phyloP scores from a whole-genome alignment of 2,888 invertebrate species.

The Nycteola revayana region DNA sequence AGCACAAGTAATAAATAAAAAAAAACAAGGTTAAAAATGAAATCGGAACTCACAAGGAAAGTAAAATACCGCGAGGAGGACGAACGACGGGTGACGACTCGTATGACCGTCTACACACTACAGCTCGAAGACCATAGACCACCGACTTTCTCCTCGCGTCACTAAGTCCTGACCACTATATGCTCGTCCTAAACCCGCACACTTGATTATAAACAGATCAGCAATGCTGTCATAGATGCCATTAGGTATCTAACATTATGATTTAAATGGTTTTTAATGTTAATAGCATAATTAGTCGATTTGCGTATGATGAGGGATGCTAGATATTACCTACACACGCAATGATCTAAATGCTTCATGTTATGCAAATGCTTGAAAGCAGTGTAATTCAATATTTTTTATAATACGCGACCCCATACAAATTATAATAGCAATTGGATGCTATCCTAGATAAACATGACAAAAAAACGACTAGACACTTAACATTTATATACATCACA shows the following conservation, averaged over 20 bases:
- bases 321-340: constrained; percentile 44
- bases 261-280: constrained; percentile 54
- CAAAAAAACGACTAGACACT: too few species aligned
- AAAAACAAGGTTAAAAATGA: constrained; percentile 23
- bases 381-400: too few species aligned
- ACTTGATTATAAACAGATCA: constrained; percentile 53
- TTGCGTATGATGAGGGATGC: constrained; percentile 67
- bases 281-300: constrained; percentile 62
- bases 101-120: constrained; percentile 28
- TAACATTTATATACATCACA: too few species aligned
- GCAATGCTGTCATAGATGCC: constrained; percentile 60
- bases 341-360: constrained; percentile 37
- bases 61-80: constrained; percentile 17
- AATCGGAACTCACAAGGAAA: constrained; percentile 27
- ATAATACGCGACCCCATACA: too few species aligned
- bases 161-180: constrained; percentile 63
- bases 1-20: too few species aligned
- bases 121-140: constrained; percentile 42
- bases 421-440: too few species aligned
- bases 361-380: too few species aligned
- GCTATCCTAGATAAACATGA: too few species aligned
- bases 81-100: constrained; percentile 26
- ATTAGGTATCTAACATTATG: constrained; percentile 43
- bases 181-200: constrained; percentile 55
- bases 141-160: constrained; percentile 71